phyloP scores from a whole-genome alignment of 1,140 invertebrate genomes.

The Tetranychus cinnabarinus region DNA sequence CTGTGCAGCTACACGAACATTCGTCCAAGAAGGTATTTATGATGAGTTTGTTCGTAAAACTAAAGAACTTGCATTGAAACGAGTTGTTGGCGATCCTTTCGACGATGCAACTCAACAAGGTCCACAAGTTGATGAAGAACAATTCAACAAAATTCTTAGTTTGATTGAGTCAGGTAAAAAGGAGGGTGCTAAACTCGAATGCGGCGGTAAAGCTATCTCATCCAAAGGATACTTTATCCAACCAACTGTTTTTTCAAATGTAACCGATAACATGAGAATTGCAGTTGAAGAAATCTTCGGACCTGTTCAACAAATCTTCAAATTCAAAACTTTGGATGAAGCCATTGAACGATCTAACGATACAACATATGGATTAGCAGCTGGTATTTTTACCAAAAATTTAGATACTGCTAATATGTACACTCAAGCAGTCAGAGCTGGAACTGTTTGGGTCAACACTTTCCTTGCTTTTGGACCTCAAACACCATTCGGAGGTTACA shows the following conservation, averaged over 20 bases:
- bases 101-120: constrained; percentile 57
- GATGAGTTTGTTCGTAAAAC: constrained; percentile 58
- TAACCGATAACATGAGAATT: constrained; percentile 75
- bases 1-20: constrained; percentile 66
- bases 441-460: constrained; percentile 72
- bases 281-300: constrained; percentile 92
- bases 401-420: constrained; percentile 29
- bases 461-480: constrained; percentile 40
- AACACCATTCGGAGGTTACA: constrained; percentile 65
- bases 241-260: constrained; percentile 86
- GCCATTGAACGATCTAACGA: constrained; percentile 69
- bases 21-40: constrained; percentile 51
- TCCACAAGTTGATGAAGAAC: constrained; percentile 70
- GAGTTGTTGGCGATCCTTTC: constrained; percentile 73
- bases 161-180: constrained; percentile 61
- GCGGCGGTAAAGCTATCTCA: constrained; percentile 46
- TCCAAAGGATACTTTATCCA: constrained; percentile 53
- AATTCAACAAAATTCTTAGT: constrained; percentile 57
- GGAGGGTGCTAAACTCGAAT: constrained; percentile 62
- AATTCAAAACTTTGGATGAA: constrained; percentile 69
- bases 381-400: constrained; percentile 53
- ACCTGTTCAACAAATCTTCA: constrained; percentile 84
- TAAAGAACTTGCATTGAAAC: constrained; percentile 44
- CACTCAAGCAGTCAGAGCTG: constrained; percentile 51
- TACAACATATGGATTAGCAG: constrained; percentile 72